phyloP scores from a whole-genome alignment of 2,888 invertebrate species.

The Cacoxenus indagator region DNA sequence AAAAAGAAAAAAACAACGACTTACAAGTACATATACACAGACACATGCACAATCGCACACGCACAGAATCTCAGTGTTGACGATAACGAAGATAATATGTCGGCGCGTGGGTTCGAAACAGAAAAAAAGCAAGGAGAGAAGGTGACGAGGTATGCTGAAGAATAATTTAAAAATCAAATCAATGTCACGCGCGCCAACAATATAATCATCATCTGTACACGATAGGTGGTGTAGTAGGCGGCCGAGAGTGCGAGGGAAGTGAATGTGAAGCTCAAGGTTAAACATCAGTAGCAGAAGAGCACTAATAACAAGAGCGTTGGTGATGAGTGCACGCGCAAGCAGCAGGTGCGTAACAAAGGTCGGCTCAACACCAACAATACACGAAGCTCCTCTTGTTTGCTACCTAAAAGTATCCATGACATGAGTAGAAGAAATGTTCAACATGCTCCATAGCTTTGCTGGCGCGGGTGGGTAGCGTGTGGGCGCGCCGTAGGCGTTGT shows the following conservation, averaged over 20 bases:
- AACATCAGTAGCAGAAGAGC: conserved; percentile 37
- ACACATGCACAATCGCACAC: background rate
- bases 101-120: conserved; percentile 16
- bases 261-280: conserved; percentile 36
- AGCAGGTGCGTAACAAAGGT: conserved; percentile 42
- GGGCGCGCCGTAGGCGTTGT: conserved; percentile 36
- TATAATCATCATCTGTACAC: conserved; percentile 39
- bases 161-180: conserved; percentile 66
- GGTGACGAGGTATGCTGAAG: conserved; percentile 40
- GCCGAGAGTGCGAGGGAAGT: background rate
- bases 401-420: conserved; percentile 49
- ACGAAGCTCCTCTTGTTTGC: background rate
- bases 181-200: conserved; percentile 63
- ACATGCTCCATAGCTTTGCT: conserved; percentile 26
- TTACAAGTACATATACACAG: background rate
- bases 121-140: conserved; percentile 29
- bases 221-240: background rate
- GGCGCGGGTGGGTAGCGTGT: conserved; percentile 12
- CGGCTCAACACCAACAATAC: conserved; percentile 12
- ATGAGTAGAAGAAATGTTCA: conserved; percentile 24
- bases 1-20: too few relatives aligned
- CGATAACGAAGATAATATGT: background rate
- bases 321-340: conserved; percentile 24
- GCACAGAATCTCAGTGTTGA: background rate
- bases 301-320: conserved; percentile 34